Evolutionary conservation across 2,888 invertebrate species (phyloP).

Genomic region (Anoplius nigerrimus): DNA sequence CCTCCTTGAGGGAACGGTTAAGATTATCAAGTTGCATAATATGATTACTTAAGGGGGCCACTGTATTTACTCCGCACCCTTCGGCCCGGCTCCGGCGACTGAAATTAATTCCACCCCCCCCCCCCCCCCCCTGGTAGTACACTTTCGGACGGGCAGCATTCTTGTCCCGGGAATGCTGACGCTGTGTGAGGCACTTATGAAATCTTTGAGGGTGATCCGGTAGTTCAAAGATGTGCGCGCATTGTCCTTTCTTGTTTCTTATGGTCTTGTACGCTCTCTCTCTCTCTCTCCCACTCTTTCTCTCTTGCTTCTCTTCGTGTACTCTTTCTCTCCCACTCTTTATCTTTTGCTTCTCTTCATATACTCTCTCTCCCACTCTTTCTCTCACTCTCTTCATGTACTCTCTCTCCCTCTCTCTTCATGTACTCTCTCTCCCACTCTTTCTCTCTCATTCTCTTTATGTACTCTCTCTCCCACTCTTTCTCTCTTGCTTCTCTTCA

Average conservation of each 20-base stretch:
- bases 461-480: neutral
- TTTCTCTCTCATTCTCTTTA: slow-evolving; percentile 27
- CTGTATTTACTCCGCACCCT: too few relatives aligned
- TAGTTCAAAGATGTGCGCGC: neutral
- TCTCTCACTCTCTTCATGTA: too few relatives aligned
- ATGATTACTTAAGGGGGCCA: too few relatives aligned
- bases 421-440: slow-evolving; percentile 2
- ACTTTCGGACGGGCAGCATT: too few relatives aligned
- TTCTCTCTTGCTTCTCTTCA: slow-evolving; percentile 3
- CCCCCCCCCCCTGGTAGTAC: too few relatives aligned
- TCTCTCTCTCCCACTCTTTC: neutral
- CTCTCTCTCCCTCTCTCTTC: slow-evolving; percentile 1
- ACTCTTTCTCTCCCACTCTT: neutral
- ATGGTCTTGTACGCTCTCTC: neutral
- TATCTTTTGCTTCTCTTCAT: slow-evolving; percentile 26
- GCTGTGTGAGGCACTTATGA: too few relatives aligned
- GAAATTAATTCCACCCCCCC: too few relatives aligned
- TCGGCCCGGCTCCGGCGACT: too few relatives aligned
- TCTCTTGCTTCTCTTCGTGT: slow-evolving; percentile 5
- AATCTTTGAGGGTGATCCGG: too few relatives aligned
- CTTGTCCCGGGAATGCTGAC: too few relatives aligned
- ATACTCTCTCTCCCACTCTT: slow-evolving; percentile 5
- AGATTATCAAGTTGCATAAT: too few relatives aligned
- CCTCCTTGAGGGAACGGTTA: too few relatives aligned
- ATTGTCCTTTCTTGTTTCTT: slow-evolving; percentile 17